Evolutionary conservation across 2,797 vertebrate species (phyloP).

Genomic region (Bovichtus variegatus): DNA sequence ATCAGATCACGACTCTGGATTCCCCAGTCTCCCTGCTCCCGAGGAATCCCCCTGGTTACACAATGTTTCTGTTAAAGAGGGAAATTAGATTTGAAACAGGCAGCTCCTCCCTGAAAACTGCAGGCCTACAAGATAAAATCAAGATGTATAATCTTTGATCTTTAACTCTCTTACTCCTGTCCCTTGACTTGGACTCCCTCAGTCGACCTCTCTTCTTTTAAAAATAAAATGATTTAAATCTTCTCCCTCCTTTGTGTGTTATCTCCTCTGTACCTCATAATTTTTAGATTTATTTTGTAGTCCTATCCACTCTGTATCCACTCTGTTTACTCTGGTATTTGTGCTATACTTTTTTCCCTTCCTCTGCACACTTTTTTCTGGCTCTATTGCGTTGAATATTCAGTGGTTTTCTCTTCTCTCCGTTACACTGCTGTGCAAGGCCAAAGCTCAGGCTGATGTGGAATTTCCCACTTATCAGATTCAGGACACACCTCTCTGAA

Average conservation of each 20-base stretch:
- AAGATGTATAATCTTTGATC: constrained; percentile 49
- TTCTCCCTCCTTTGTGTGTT: neutral
- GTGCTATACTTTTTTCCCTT: neutral
- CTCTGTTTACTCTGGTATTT: neutral
- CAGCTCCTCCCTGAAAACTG: constrained; percentile 47
- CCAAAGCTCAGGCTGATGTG: constrained; percentile 74
- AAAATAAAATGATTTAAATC: neutral
- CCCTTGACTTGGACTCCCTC: constrained; percentile 15
- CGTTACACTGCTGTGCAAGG: constrained; percentile 63
- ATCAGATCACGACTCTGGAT: constrained; percentile 52
- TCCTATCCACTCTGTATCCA: neutral
- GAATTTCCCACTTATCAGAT: constrained; percentile 75
- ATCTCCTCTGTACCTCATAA: neutral
- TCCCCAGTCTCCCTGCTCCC: constrained; percentile 61
- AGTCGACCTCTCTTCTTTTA: neutral
- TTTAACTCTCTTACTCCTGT: constrained; percentile 43
- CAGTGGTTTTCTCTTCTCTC: constrained; percentile 34
- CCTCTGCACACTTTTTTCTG: neutral
- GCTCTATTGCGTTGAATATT: constrained; percentile 4
- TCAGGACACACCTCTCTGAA: constrained; percentile 48
- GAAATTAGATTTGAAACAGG: constrained; percentile 64
- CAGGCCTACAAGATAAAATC: constrained; percentile 40
- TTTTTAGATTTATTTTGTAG: constrained; percentile 1
- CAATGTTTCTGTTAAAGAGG: constrained; percentile 29
- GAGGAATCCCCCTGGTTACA: constrained; percentile 67